Conservation (phyloP, 2,888 invertebrate genomes). For the Metallyticus violacea region DNA sequence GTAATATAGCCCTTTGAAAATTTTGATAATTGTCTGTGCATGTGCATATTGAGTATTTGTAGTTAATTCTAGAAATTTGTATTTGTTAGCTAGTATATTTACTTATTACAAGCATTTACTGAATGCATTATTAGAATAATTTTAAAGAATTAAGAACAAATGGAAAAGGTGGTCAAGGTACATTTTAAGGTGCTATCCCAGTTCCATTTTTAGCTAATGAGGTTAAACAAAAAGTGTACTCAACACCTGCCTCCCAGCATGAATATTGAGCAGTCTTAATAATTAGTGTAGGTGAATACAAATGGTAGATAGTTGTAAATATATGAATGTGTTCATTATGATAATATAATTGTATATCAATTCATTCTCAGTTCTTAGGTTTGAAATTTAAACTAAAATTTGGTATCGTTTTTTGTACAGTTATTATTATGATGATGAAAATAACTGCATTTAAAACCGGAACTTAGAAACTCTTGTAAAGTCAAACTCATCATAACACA, state of each 20-base stretch:
- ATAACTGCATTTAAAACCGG: too few relatives aligned
- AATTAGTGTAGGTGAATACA: not conserved
- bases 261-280: not conserved
- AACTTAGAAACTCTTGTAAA: too few relatives aligned
- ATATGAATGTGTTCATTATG: not conserved
- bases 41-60: not conserved
- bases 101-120: not conserved
- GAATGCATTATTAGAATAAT: not conserved
- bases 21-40: not conserved
- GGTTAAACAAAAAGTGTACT: not conserved
- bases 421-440: too few relatives aligned
- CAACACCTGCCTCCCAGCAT: not conserved
- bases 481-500: too few relatives aligned
- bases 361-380: too few relatives aligned
- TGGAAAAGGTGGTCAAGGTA: not conserved
- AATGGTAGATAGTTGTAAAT: not conserved
- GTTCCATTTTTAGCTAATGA: not conserved
- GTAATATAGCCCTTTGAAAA: not conserved
- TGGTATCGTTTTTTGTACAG: not conserved
- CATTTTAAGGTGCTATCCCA: not conserved
- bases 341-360: too few relatives aligned
- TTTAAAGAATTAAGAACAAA: not conserved
- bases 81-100: not conserved
- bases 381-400: too few relatives aligned
- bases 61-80: not conserved